Percentiles rank a stretch among this genome's conserved stretches.
phyloP scores from a whole-genome alignment of 92 coral and sea anemone species.

The Palythoa caribaeorum region DNA sequence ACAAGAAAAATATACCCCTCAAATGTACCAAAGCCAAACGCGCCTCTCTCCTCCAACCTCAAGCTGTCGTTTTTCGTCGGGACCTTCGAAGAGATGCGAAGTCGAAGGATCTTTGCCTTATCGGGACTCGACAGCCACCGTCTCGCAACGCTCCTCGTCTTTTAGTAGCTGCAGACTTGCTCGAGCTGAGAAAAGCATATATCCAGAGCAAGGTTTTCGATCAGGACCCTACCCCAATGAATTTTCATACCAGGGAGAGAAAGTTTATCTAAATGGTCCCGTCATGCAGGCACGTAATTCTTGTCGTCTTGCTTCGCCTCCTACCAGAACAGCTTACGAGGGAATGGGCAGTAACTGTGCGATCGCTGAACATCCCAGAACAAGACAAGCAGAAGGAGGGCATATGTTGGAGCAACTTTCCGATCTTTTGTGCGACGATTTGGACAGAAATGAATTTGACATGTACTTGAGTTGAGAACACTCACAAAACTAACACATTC shows the following conservation, averaged over 20 bases:
- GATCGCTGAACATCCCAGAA: slow-evolving; percentile 15
- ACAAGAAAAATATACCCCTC: slow-evolving; percentile 49
- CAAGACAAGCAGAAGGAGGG: slow-evolving; percentile 55
- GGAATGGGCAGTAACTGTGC: slow-evolving; percentile 32
- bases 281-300: slow-evolving; percentile 64
- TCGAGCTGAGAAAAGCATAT: background rate
- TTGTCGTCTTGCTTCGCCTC: slow-evolving; percentile 79
- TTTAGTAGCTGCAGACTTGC: slow-evolving; percentile 32
- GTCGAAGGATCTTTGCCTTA: background rate
- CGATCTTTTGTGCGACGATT: slow-evolving; percentile 89
- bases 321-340: slow-evolving; percentile 24
- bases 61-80: slow-evolving; percentile 42
- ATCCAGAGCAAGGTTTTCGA: slow-evolving; percentile 3
- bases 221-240: slow-evolving; percentile 5
- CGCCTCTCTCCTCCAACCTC: slow-evolving; percentile 1
- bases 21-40: slow-evolving; percentile 35
- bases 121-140: slow-evolving; percentile 2
- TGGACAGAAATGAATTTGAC: slow-evolving; percentile 94
- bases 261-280: background rate
- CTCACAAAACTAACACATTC: too few relatives aligned
- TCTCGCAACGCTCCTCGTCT: background rate
- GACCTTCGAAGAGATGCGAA: background rate
- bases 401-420: slow-evolving; percentile 87
- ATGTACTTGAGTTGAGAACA: slow-evolving; percentile 73
- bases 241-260: slow-evolving; percentile 11